A percentile compares a stretch with the other conserved stretches of the same genome.
Evolutionary conservation across 2,888 invertebrate genomes (phyloP).

Genomic region (Arge pagana): DNA sequence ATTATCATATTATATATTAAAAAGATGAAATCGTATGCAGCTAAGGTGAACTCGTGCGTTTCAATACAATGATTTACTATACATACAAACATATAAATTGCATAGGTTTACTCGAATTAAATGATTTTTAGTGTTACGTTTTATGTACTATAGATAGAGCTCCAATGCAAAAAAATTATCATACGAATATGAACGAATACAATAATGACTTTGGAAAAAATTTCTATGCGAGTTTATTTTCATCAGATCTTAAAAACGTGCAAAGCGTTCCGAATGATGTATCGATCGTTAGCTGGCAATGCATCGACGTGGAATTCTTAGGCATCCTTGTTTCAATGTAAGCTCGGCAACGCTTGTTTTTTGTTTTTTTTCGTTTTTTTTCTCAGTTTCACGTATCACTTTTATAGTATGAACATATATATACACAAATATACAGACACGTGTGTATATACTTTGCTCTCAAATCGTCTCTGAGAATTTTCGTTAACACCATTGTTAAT

Average conservation of each 20-base stretch:
- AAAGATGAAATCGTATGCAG: slow-evolving; percentile 44
- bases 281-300: neutral
- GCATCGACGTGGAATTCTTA: no score
- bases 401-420: slow-evolving; percentile 37
- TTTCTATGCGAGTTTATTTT: no score
- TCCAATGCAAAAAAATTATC: slow-evolving; percentile 26
- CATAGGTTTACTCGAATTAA: slow-evolving; percentile 44
- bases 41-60: slow-evolving; percentile 48
- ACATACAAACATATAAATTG: slow-evolving; percentile 38
- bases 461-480: slow-evolving; percentile 1
- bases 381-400: slow-evolving; percentile 14
- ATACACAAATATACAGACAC: no score
- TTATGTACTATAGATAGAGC: slow-evolving; percentile 48
- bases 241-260: neutral
- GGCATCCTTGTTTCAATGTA: no score
- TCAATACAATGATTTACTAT: slow-evolving; percentile 47
- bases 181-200: slow-evolving; percentile 44
- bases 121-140: slow-evolving; percentile 50
- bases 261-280: slow-evolving; percentile 13
- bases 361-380: slow-evolving; percentile 26
- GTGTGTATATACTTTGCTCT: slow-evolving; percentile 1
- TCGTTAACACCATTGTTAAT: slow-evolving; percentile 14
- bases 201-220: slow-evolving; percentile 34
- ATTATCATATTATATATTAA: slow-evolving; percentile 51
- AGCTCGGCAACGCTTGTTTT: no score